Conservation (phyloP, 2,888 invertebrate genomes). For the Callyntrura sp. region DNA sequence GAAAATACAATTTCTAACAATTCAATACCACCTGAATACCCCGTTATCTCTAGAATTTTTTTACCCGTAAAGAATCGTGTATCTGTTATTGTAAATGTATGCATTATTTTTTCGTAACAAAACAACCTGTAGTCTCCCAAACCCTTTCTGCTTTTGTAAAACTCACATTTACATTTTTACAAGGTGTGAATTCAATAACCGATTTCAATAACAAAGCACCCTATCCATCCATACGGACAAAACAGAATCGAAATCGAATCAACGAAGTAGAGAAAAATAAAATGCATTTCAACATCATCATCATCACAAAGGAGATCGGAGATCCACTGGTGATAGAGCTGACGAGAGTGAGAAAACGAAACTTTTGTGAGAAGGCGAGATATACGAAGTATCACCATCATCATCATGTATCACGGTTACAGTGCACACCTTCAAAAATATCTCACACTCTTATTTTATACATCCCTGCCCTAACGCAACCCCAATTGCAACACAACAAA, state of each 20-base stretch:
- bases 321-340: conserved; percentile 14
- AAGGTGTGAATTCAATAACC: conserved; percentile 45
- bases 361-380: neutral
- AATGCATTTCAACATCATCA: conserved; percentile 27
- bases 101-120: conserved; percentile 8
- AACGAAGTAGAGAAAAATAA: neutral
- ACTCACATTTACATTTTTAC: conserved; percentile 3
- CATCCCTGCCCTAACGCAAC: neutral
- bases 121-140: conserved; percentile 33
- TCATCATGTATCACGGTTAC: neutral
- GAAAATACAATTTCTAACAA: no score
- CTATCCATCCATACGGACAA: neutral
- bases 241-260: conserved; percentile 22
- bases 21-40: no score
- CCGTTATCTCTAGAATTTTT: neutral
- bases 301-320: conserved; percentile 37
- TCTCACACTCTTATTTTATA: neutral
- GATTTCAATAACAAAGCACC: conserved; percentile 44
- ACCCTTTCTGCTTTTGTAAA: neutral
- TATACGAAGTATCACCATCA: neutral
- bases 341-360: conserved; percentile 16
- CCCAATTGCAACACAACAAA: neutral
- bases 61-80: no score
- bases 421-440: neutral
- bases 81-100: no score